These are phyloP conservation scores for Thamnophis elegans DNA, from an alignment of 2,797 vertebrate species.

Conservation along the genomic window DNA sequence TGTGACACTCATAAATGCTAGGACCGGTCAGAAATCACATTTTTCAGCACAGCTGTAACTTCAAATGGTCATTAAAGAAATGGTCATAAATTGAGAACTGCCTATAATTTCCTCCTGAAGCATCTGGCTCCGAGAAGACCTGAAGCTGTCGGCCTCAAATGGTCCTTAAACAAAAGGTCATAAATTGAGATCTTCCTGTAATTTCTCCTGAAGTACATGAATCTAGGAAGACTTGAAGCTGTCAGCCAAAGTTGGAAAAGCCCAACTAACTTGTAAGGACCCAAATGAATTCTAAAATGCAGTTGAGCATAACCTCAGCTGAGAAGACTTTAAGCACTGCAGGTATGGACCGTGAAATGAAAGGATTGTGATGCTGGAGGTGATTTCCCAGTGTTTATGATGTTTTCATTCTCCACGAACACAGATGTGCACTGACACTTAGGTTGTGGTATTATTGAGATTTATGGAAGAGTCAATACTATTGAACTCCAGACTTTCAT, in stretches of 20 bases:
- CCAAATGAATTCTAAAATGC: background rate
- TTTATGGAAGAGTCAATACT: background rate
- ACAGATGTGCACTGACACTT: background rate
- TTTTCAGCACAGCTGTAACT: background rate
- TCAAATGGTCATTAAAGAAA: background rate
- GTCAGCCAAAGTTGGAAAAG: background rate
- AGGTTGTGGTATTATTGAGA: background rate
- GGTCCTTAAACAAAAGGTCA: background rate
- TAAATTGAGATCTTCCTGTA: background rate
- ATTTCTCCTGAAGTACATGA: background rate
- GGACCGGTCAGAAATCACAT: background rate
- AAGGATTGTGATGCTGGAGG: background rate
- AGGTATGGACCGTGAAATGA: background rate
- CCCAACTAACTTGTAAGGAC: background rate
- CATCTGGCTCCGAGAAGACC: background rate
- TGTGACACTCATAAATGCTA: background rate
- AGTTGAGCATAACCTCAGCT: background rate
- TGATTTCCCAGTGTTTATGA: background rate
- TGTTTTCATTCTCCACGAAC: background rate
- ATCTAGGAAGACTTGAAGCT: background rate
- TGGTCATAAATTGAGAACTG: background rate
- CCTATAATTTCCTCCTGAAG: background rate
- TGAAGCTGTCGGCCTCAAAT: background rate
- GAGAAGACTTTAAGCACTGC: background rate
- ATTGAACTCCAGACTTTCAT: background rate